Base-by-base conservation (phyloP, 2,888 invertebrate genomes). In the Notocelia uddmanniana region DNA sequence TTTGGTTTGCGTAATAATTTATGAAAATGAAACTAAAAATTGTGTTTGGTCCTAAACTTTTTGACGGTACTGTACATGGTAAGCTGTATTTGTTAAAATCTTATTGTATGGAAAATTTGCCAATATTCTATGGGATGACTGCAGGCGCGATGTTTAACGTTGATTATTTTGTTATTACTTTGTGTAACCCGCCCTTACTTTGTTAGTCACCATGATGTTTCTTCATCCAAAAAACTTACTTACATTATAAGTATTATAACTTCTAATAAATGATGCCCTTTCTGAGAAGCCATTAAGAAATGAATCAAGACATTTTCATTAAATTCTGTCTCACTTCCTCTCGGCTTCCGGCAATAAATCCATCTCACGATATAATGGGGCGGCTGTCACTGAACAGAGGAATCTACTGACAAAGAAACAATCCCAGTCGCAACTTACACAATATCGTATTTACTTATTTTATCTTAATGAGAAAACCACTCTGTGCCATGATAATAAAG, bases 261-360 rank as follows among this genome's bases (percentile, higher is more conserved):
- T 11, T 5, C 31, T 59, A 45, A 60, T 60, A 45, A 48, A 41
- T 23, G 15, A 19, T 15, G n/a, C 37, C 37, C 21, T 3, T 18
- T 11, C 26, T 31, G 8, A 15, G 18, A 48, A 45, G n/a, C 48
- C 31, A 26, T 55, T 50, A 26, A 18, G 6, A 62, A 50, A 63
- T 63, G 63, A 63, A 69, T 34, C 13, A 10, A 9, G 62, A 34
- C 57, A 41, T 52, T 70, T 58, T 45, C 23, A 70, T 70, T 64
- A 34, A 63, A 45, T 15, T 70, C 50, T 19, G 41, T 66, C 70
- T 50, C 57, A 1, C 69, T 63, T 54, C 45, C 48, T 50, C 69
- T 48, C 50, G 18, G 26, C 50, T 64, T 64, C 58, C 70, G 58
- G 50, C 48, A 15, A 70, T 70, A 70, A 70, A 70, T 70, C 70